These are phyloP conservation scores for Myopa tessellatipennis DNA, from an alignment of 2,888 invertebrate genomes.

Conservation along the genomic window DNA sequence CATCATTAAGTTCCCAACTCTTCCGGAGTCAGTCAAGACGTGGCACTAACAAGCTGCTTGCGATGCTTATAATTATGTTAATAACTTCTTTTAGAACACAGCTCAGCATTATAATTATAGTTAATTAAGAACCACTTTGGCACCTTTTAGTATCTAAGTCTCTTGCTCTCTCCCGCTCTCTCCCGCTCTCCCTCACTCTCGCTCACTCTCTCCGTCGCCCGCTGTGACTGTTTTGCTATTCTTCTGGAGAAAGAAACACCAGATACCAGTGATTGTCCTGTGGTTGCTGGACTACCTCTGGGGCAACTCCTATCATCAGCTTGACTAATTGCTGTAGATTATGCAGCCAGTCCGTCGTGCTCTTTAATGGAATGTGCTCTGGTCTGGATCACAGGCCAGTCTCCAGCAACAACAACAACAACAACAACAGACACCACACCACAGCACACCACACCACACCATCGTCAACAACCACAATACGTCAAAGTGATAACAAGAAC, in stretches of 20 bases:
- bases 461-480: too few relatives aligned
- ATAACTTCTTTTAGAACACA: slow-evolving; percentile 16
- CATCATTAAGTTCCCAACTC: background rate
- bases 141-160: background rate
- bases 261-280: background rate
- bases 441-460: too few relatives aligned
- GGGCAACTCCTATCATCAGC: slow-evolving; percentile 18
- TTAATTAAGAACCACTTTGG: slow-evolving; percentile 18
- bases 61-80: background rate
- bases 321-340: slow-evolving; percentile 32
- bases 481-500: slow-evolving; percentile 13
- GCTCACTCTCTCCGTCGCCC: background rate
- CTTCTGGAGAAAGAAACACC: background rate
- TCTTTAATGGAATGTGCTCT: slow-evolving; percentile 29
- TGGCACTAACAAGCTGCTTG: background rate
- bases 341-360: slow-evolving; percentile 17
- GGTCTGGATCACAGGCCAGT: background rate
- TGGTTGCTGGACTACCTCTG: background rate
- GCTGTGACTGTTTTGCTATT: background rate
- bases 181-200: background rate
- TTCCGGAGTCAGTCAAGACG: background rate
- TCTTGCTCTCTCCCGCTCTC: background rate
- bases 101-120: background rate
- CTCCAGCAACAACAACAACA: background rate
- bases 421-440: background rate